Base-by-base conservation (phyloP, 2,113 vertebrate genomes). In the Tychaedon coryphoeus region DNA sequence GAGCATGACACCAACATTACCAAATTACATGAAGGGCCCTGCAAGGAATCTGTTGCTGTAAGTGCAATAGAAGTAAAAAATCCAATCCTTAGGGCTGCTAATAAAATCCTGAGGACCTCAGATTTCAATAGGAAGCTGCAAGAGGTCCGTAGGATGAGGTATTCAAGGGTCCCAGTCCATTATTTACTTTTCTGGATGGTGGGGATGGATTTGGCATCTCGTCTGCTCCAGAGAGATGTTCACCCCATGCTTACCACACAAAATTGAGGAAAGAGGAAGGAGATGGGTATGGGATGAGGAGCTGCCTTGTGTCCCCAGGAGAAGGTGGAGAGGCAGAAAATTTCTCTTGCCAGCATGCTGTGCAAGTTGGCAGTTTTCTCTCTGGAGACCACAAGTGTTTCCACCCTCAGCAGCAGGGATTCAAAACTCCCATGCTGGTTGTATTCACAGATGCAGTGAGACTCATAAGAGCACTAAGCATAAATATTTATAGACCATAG, bases 1-100 rank as follows among this genome's bases (percentile, higher is more conserved):
- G 87, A 96, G 17, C 75, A 95, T 10, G 3, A 86, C 6, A 4
- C 71, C 67, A 96, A 80, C 1, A 0, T 96, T 47, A 86, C 38
- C 71, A 97, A 97, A 88, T 25, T 92, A 0, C 5, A 96, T 1
- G 92, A 97, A 14, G 96, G 96, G 33, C 74, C 70, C 19, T 97
- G 96, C 92, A 73, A 71, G 56, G 88, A 90, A 5, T 53, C 58
- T 29, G 26, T 70, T 2, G 24, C 3, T 57, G 38, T 97, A 95
- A 96, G 95, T 97, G 42, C 29, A 83, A 22, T 5, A 47, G 15
- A 70, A 62, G 28, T 82, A 0, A 70, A 70, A 93, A 92, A 40
- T 56, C 28, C 3, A 8, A 17, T 14, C 61, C 29, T 40, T 67
- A 18, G 4, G 33, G 38, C 29, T 95, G 40, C 40, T 57, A 19